phyloP scores from a whole-genome alignment of 2,113 vertebrate genomes.

The Alethe castanea region DNA sequence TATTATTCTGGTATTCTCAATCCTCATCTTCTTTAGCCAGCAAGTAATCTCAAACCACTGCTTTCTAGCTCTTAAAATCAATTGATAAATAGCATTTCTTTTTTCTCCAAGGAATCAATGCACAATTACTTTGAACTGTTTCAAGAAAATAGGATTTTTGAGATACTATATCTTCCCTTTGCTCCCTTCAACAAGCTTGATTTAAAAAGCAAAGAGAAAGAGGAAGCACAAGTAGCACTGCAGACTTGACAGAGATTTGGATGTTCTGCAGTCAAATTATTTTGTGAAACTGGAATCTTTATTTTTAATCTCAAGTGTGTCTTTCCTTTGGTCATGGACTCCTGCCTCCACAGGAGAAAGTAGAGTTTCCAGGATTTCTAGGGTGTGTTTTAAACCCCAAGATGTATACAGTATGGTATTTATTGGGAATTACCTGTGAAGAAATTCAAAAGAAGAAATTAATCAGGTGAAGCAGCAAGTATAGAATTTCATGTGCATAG shows the following conservation, averaged over 20 bases:
- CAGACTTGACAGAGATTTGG: neutral
- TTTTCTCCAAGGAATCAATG: constrained; percentile 32
- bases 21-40: constrained; percentile 35
- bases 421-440: neutral
- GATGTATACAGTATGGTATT: neutral
- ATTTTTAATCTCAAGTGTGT: neutral
- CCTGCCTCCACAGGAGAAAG: neutral
- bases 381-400: neutral
- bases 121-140: constrained; percentile 33
- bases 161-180: neutral
- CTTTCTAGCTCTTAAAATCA: constrained; percentile 48
- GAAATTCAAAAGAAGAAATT: neutral
- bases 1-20: constrained; percentile 40
- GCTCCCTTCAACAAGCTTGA: neutral
- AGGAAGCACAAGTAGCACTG: neutral
- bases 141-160: constrained; percentile 27
- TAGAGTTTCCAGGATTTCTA: neutral
- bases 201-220: neutral
- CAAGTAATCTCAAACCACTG: constrained; percentile 31
- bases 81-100: constrained; percentile 41
- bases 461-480: neutral
- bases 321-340: neutral
- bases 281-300: neutral
- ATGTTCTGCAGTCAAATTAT: neutral
- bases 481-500: neutral